phyloP scores from a whole-genome alignment of 2,888 invertebrate genomes.

The Acleris laterana region DNA sequence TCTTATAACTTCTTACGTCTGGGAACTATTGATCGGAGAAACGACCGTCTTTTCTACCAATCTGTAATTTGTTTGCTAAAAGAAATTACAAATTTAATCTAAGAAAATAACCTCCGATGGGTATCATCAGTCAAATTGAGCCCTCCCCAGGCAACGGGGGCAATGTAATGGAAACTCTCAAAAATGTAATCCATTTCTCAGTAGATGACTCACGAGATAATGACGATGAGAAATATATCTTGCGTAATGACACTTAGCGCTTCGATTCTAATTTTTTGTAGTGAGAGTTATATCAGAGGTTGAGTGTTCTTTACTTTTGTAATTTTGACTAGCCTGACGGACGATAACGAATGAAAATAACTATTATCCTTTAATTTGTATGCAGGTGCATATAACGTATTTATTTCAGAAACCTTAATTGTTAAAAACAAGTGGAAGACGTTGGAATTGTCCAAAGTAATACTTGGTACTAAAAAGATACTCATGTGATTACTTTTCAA shows the following conservation, averaged over 20 bases:
- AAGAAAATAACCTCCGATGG: constrained; percentile 51
- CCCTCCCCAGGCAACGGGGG: constrained; percentile 60
- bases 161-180: constrained; percentile 72
- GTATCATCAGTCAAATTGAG: constrained; percentile 65
- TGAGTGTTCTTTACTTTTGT: background rate
- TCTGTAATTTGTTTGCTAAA: constrained; percentile 32
- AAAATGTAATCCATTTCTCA: constrained; percentile 74
- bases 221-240: constrained; percentile 43
- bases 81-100: constrained; percentile 51
- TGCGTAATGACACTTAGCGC: constrained; percentile 37
- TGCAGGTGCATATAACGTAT: too few species aligned
- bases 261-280: constrained; percentile 26
- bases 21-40: constrained; percentile 20
- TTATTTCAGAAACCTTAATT: too few species aligned
- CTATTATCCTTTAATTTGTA: too few species aligned
- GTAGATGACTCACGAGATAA: constrained; percentile 40
- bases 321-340: too few species aligned
- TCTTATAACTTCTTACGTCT: constrained; percentile 6
- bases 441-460: too few species aligned
- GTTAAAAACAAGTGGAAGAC: too few species aligned
- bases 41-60: constrained; percentile 14
- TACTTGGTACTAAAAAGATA: too few species aligned
- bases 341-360: too few species aligned
- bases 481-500: too few species aligned
- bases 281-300: constrained; percentile 4